Base-by-base conservation (phyloP, 2,888 invertebrate genomes). In the Limenitis camilla region DNA sequence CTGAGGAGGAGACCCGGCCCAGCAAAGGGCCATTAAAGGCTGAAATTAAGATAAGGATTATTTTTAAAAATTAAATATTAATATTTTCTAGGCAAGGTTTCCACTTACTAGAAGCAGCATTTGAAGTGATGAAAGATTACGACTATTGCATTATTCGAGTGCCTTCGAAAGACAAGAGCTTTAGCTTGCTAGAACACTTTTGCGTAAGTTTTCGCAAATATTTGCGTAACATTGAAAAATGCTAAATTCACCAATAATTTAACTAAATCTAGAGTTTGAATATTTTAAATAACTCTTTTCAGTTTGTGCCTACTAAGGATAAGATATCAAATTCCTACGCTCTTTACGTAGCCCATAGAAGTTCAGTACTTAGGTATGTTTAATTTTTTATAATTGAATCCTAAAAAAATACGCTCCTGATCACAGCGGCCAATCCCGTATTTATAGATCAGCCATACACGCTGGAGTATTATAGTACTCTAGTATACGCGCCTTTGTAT, bases 61-160 rank as follows among this genome's bases (percentile, higher is more conserved):
- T 11, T n/a, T 39, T 39, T 19, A 7, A 7, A 11, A 32, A 8
- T 9, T 8, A 0, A 28, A 5, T 9, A 36, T 30, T 33, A 6
- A 38, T n/a, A 19, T 19, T 19, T 19, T 19, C 1, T 19, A 84
- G 85, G 47, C 73, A 78, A 54, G 71, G 88, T 0, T 81, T 80
- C 43, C 89, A 91, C 59, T 83, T 93, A 44, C 72, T 94, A 9
- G 88, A 89, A 59, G 91, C 90, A 0, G 89, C 92, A 0, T 94
- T 93, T 70, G 90, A 92, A 64, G 82, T 90, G 38, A 92, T 90
- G 74, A 91, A 91, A 1, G 78, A 90, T 5, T 83, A 87, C 29
- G 92, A 94, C 42, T 93, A 91, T 61, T 90, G 91, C 60, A 71
- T 91, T 9, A 81, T 91, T 39, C 79, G 89, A 0, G 64, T 90